Conservation (phyloP, 1,140 invertebrate genomes). For the Cheumatopsyche charites region DNA sequence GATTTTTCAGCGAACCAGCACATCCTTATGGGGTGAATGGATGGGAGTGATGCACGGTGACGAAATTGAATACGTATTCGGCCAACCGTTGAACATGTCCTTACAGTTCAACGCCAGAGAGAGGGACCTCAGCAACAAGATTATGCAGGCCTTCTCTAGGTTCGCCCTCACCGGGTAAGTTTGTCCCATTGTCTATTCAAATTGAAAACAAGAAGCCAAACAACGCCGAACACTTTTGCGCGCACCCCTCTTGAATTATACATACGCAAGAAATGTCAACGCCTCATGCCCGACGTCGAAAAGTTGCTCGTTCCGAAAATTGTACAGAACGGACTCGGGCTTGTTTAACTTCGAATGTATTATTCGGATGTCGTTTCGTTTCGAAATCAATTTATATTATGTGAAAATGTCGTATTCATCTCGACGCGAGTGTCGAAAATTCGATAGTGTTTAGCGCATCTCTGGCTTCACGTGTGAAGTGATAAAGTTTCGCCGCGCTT, state of each 20-base stretch:
- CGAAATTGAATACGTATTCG: slow-evolving; percentile 96
- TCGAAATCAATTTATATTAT: no score
- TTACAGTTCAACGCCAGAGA: slow-evolving; percentile 82
- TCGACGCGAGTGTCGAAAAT: no score
- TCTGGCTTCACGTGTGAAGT: no score
- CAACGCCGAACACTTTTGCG: background rate
- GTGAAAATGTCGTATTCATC: no score
- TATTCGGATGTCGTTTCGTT: no score
- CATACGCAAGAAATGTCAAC: background rate
- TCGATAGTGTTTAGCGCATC: no score
- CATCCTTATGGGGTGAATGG: slow-evolving; percentile 93
- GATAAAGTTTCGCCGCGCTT: no score
- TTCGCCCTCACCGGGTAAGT: slow-evolving; percentile 88
- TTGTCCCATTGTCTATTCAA: background rate
- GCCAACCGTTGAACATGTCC: slow-evolving; percentile 85
- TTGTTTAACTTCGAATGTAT: no score
- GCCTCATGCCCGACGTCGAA: background rate
- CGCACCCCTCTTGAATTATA: background rate
- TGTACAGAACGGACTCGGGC: no score
- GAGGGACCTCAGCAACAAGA: slow-evolving; percentile 80
- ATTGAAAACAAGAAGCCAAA: slow-evolving; percentile 1
- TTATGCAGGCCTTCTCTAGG: slow-evolving; percentile 85
- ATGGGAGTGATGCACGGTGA: slow-evolving; percentile 98
- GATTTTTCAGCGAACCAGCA: slow-evolving; percentile 78
- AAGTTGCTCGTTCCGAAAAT: no score